Percentiles rank a stretch among this genome's conserved stretches.
Conservation (phyloP, 2,888 invertebrate species). For the Ligdia adustata region DNA sequence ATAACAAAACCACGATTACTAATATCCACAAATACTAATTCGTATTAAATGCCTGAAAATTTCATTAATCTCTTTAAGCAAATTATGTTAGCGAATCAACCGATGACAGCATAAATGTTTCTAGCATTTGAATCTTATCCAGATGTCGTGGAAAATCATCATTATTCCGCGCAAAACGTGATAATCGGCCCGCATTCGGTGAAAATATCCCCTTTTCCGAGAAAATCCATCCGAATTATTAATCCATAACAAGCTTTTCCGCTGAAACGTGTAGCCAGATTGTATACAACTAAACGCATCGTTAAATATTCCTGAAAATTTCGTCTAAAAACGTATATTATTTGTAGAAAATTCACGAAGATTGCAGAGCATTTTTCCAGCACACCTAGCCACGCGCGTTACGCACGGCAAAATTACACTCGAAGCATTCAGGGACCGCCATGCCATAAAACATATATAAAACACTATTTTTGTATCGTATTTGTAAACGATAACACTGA, state of each 20-base stretch:
- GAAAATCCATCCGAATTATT: conserved; percentile 19
- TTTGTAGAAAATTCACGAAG: conserved; percentile 37
- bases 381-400: conserved; percentile 35
- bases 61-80: no score
- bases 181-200: not conserved
- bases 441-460: conserved; percentile 69
- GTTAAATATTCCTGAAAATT: conserved; percentile 20
- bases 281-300: conserved; percentile 21
- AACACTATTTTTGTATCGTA: conserved; percentile 73
- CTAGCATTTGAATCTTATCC: no score
- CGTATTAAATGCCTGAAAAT: no score
- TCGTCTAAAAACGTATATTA: conserved; percentile 29
- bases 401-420: conserved; percentile 43
- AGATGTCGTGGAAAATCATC: no score
- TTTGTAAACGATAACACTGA: conserved; percentile 56
- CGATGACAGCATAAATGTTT: no score
- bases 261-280: conserved; percentile 12
- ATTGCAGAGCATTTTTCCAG: conserved; percentile 27
- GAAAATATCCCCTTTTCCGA: conserved; percentile 15
- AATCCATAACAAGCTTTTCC: conserved; percentile 18
- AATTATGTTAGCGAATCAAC: no score
- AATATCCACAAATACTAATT: no score
- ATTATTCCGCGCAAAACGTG: not conserved
- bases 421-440: conserved; percentile 58
- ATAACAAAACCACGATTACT: no score